A percentile compares a stretch with the other conserved stretches of the same genome.
Conservation (phyloP, 2,888 invertebrate genomes). For the Drosophila limbata region DNA sequence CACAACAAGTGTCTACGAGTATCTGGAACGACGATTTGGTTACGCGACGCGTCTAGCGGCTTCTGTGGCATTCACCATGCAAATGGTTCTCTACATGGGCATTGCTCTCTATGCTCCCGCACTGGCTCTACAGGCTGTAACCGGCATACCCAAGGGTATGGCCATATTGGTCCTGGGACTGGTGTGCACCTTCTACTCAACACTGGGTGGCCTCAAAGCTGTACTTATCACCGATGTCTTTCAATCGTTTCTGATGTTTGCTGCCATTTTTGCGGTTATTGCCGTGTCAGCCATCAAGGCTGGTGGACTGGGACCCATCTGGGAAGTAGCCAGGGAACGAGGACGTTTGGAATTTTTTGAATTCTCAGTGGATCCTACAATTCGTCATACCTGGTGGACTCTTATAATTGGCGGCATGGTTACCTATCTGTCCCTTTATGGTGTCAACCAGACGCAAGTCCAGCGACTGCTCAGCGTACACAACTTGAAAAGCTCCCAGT, state of each 20-base stretch:
- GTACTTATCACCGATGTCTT: constrained; percentile 95
- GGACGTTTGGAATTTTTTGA: constrained; percentile 90
- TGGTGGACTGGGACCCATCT: constrained; percentile 90
- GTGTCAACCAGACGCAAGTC: constrained; percentile 94
- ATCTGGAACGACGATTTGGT: constrained; percentile 95
- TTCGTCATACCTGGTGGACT: constrained; percentile 93
- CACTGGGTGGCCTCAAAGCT: constrained; percentile 96
- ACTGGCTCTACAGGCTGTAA: constrained; percentile 94
- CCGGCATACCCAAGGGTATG: constrained; percentile 89
- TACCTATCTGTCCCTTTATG: constrained; percentile 93
- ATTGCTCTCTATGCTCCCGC: constrained; percentile 98
- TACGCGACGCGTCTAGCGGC: constrained; percentile 90
- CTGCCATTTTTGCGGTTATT: constrained; percentile 92
- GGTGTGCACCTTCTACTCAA: constrained; percentile 94
- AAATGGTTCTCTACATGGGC: constrained; percentile 96
- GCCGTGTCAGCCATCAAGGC: constrained; percentile 89
- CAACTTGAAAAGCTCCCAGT: constrained; percentile 90
- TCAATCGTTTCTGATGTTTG: constrained; percentile 94
- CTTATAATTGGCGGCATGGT: constrained; percentile 92
- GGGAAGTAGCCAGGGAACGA: constrained; percentile 89
- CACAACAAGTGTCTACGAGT: constrained; percentile 95
- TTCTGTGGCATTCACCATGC: constrained; percentile 93
- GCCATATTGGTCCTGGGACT: constrained; percentile 90
- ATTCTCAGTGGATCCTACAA: constrained; percentile 91
- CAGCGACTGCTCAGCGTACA: constrained; percentile 91